Evolutionary conservation across 2,797 vertebrate genomes (phyloP).

Genomic region (Urocyon cinereoargenteus): DNA sequence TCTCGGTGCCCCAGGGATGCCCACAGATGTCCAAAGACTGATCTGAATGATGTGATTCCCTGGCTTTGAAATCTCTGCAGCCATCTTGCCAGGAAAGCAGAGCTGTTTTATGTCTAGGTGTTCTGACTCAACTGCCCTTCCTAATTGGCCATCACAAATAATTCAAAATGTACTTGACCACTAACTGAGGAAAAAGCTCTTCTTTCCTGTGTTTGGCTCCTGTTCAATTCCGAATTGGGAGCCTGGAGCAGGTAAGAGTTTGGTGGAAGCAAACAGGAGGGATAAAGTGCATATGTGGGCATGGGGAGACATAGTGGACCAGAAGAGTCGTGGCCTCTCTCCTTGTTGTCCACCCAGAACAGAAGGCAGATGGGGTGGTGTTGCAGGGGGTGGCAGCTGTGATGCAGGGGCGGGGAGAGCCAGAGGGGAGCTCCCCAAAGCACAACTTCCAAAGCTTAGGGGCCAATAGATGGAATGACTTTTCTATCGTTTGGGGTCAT

Average conservation of each 20-base stretch:
- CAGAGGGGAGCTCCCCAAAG: neutral
- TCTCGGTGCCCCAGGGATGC: accelerated
- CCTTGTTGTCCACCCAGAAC: neutral
- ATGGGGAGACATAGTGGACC: accelerated
- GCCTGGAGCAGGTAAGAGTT: neutral
- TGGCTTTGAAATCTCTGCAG: neutral
- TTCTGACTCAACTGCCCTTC: neutral
- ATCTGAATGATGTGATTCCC: neutral
- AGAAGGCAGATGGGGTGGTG: accelerated
- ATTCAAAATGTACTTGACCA: neutral
- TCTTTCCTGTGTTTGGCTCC: neutral
- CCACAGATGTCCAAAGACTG: neutral
- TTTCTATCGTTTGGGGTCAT: neutral
- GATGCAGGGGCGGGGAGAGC: neutral
- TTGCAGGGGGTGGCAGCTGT: accelerated
- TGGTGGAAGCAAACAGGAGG: accelerated
- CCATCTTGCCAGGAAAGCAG: neutral
- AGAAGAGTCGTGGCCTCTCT: accelerated
- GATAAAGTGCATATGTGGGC: accelerated
- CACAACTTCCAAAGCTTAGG: neutral
- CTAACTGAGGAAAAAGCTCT: neutral
- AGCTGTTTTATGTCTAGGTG: accelerated
- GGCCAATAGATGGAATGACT: neutral
- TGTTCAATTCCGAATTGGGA: neutral
- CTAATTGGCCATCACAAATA: neutral